Base-by-base conservation (phyloP, 1,140 invertebrate species). In the Hermetia illucens region DNA sequence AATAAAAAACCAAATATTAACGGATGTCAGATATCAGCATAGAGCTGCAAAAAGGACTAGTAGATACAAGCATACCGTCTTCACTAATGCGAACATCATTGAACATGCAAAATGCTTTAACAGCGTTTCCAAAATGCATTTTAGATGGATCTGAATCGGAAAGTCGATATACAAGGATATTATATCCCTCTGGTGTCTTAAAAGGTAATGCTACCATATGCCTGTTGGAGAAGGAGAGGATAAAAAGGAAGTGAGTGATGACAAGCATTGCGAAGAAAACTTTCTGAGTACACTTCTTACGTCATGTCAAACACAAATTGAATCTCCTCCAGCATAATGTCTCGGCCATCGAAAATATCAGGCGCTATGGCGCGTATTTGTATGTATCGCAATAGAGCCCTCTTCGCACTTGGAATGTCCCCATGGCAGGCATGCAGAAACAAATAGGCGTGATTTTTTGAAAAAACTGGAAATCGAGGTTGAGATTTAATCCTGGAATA, bases 21-120 rank as follows among this genome's bases (percentile, higher is more conserved):
- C n/a, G n/a, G n/a, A n/a, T n/a, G n/a, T n/a, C n/a, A n/a, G n/a
- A n/a, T n/a, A n/a, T n/a, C n/a, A n/a, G n/a, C n/a, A n/a, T n/a
- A n/a, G n/a, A n/a, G n/a, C n/a, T n/a, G n/a, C n/a, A n/a, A n/a
- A n/a, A n/a, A n/a, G n/a, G n/a, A n/a, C 13, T 32, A 32, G n/a
- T 6, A 32, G 6, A 32, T 32, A 17, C 5, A 6, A 6, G 5
- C 30, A 55, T 0, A 4, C 68, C 63, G 49, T 75, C 72, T 45
- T 75, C 73, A 0, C 72, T 74, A 16, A 76, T 45, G 27, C 70
- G 62, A 20, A 71, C 55, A 45, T 76, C 74, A 47, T 75, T 75
- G 50, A 74, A 72, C 66, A 75, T 73, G 51, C 73, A 74, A 53
- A 77, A 75, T 3, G 68, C 64, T 45, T 69, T 66, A 5, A 75